Evolutionary conservation across 2,113 vertebrate species (phyloP).

Genomic region (Mastomys coucha): DNA sequence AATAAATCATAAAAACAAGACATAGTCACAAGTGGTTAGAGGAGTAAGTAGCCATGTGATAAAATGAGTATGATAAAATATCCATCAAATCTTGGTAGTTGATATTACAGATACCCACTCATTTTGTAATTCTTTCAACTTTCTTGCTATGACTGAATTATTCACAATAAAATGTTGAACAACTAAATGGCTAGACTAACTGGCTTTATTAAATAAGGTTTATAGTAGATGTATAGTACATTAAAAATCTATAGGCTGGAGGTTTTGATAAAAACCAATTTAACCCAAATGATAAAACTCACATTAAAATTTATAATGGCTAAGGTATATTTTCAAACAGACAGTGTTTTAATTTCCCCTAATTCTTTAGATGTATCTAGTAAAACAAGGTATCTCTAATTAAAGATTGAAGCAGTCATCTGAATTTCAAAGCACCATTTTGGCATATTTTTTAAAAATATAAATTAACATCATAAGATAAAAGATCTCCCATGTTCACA

Average conservation of each 20-base stretch:
- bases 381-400: background rate
- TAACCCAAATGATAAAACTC: slow-evolving; percentile 17
- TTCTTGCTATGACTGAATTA: slow-evolving; percentile 24
- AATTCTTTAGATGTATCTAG: background rate
- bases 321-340: slow-evolving; percentile 1
- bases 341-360: slow-evolving; percentile 4
- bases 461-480: slow-evolving; percentile 10
- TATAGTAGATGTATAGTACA: background rate
- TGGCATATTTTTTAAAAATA: background rate
- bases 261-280: slow-evolving; percentile 36
- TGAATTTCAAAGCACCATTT: slow-evolving; percentile 24
- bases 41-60: background rate
- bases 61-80: background rate
- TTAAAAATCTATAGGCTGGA: slow-evolving; percentile 8
- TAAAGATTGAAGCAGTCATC: background rate
- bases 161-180: background rate
- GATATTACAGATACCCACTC: background rate
- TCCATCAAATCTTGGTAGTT: background rate
- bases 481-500: background rate
- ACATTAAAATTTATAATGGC: background rate
- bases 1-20: slow-evolving; percentile 10
- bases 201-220: background rate
- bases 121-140: slow-evolving; percentile 3
- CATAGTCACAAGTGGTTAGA: background rate
- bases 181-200: slow-evolving; percentile 37